Conservation (phyloP, 1,140 invertebrate genomes). For the Drosophila sechellia region DNA sequence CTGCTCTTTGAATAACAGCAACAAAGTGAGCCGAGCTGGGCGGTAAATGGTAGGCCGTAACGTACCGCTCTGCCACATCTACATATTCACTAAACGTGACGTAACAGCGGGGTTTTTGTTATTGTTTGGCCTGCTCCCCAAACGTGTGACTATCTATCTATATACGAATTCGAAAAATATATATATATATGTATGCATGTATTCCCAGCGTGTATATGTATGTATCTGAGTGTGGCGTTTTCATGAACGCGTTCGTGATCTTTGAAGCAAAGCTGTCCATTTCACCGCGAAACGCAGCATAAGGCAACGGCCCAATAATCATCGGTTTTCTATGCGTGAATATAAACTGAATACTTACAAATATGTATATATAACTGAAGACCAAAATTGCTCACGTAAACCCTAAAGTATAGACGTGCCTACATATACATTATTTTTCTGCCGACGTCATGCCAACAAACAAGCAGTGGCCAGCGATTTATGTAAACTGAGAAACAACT, state of each 20-base stretch:
- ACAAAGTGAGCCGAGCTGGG: slow-evolving; percentile 45
- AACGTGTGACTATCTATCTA: slow-evolving; percentile 27
- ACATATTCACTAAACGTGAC: slow-evolving; percentile 59
- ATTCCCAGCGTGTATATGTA: background rate
- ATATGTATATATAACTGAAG: background rate
- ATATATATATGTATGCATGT: background rate
- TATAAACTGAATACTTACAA: background rate
- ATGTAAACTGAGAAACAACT: slow-evolving; percentile 58
- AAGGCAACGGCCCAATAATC: slow-evolving; percentile 43
- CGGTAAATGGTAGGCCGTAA: slow-evolving; percentile 35
- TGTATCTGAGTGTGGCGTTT: slow-evolving; percentile 48
- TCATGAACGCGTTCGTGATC: slow-evolving; percentile 82
- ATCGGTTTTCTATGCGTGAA: slow-evolving; percentile 30
- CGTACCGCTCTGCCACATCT: slow-evolving; percentile 53
- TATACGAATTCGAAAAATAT: slow-evolving; percentile 10
- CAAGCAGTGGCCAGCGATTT: slow-evolving; percentile 63
- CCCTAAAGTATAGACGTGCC: slow-evolving; percentile 13
- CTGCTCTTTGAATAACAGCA: slow-evolving; percentile 25
- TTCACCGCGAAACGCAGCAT: slow-evolving; percentile 60
- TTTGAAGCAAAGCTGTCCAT: slow-evolving; percentile 77
- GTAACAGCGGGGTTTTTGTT: slow-evolving; percentile 72
- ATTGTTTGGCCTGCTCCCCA: slow-evolving; percentile 61
- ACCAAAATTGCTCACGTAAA: slow-evolving; percentile 27
- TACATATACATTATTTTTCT: slow-evolving; percentile 26
- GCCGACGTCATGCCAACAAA: slow-evolving; percentile 68